Evolutionary conservation across 1,140 invertebrate genomes (phyloP).

Genomic region (Drosophila melanogaster): DNA sequence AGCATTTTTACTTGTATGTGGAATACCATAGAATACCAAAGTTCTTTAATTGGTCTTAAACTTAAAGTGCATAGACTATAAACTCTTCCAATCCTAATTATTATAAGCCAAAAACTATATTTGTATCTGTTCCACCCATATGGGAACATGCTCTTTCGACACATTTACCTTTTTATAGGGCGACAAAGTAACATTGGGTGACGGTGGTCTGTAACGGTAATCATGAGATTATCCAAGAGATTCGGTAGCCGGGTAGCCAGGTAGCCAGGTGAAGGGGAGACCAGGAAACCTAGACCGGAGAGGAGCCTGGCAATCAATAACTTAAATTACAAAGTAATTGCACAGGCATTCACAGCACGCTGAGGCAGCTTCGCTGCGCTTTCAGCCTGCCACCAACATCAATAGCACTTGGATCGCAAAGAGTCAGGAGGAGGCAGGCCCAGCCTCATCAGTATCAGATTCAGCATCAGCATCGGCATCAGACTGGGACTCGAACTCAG

Average conservation of each 20-base stretch:
- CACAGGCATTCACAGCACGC: conserved; percentile 81
- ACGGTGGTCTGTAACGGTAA: conserved; percentile 72
- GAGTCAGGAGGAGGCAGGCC: conserved; percentile 11
- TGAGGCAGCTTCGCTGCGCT: conserved; percentile 56
- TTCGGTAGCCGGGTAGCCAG: conserved; percentile 13
- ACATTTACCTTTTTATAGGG: conserved; percentile 39
- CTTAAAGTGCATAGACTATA: too few species aligned
- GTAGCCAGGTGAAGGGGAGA: conserved; percentile 16
- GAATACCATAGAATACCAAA: too few species aligned
- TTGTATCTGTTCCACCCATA: background rate
- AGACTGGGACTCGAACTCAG: conserved; percentile 19
- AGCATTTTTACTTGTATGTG: too few species aligned
- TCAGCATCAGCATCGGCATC: conserved; percentile 30
- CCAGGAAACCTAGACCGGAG: conserved; percentile 20
- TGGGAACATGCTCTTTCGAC: conserved; percentile 31
- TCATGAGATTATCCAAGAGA: conserved; percentile 69
- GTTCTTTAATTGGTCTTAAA: too few species aligned
- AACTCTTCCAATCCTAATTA: too few species aligned
- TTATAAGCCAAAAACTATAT: too few species aligned
- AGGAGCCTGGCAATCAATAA: conserved; percentile 83
- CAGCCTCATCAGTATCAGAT: background rate
- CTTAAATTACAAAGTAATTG: conserved; percentile 85
- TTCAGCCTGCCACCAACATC: conserved; percentile 26
- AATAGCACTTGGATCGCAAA: conserved; percentile 15
- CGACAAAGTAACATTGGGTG: conserved; percentile 53